These are phyloP conservation scores for Notarius lentiginosus DNA, from an alignment of 2,113 vertebrate genomes.

Conservation along the genomic window DNA sequence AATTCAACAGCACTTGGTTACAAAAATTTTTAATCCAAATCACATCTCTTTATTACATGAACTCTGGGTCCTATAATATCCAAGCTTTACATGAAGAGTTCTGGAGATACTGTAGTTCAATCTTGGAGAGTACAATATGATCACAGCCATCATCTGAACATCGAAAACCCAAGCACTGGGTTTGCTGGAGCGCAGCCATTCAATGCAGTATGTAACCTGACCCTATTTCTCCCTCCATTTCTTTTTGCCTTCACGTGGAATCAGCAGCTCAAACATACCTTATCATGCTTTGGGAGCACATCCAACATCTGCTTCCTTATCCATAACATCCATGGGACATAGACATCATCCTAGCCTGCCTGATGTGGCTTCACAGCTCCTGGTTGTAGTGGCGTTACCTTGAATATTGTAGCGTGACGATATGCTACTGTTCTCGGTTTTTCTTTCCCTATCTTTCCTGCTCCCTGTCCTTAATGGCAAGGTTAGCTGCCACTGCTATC, in stretches of 20 bases:
- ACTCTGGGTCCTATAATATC: background rate
- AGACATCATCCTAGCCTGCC: background rate
- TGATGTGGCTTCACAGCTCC: background rate
- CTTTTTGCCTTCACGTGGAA: background rate
- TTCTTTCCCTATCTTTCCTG: conserved; percentile 13
- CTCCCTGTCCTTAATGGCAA: conserved; percentile 60
- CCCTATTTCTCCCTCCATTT: background rate
- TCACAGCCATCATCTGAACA: background rate
- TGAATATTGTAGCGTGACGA: background rate
- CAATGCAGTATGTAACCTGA: conserved; percentile 34
- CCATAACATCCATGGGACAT: conserved; percentile 1
- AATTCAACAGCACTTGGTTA: background rate
- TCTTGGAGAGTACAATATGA: background rate
- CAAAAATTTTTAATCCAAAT: background rate
- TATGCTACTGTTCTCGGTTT: conserved; percentile 13
- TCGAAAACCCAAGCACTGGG: background rate
- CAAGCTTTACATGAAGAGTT: background rate
- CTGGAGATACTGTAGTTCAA: background rate
- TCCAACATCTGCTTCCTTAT: conserved; percentile 8
- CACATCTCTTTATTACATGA: background rate
- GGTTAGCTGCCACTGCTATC: conserved; percentile 56
- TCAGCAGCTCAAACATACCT: conserved; percentile 46
- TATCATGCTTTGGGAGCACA: conserved; percentile 49
- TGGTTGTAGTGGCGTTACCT: background rate
- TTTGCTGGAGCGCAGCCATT: conserved; percentile 1